Conservation (phyloP, 2,888 invertebrate genomes). For the Cloeon dipterum region DNA sequence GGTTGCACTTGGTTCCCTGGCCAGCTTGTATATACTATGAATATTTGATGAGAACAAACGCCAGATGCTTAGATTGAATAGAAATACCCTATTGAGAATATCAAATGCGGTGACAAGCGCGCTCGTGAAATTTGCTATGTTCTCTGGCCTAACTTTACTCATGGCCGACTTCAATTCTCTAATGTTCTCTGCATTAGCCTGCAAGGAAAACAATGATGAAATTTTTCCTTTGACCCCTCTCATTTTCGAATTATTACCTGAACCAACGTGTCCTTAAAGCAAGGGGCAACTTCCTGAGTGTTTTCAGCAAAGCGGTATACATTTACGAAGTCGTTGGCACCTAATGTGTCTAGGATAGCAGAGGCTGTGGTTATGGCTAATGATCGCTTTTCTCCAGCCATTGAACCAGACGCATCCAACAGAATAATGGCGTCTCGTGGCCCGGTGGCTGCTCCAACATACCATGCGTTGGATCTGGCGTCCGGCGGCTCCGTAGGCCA, state of each 20-base stretch:
- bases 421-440: slow-evolving; percentile 64
- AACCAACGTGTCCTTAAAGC: slow-evolving; percentile 74
- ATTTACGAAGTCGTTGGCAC: slow-evolving; percentile 93
- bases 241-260: too few relatives aligned
- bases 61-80: background rate
- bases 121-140: slow-evolving; percentile 76
- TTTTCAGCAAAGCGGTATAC: slow-evolving; percentile 73
- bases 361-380: slow-evolving; percentile 74
- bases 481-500: background rate
- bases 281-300: slow-evolving; percentile 64
- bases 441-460: slow-evolving; percentile 31
- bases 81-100: slow-evolving; percentile 59
- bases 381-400: slow-evolving; percentile 57
- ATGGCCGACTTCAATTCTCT: slow-evolving; percentile 56
- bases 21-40: slow-evolving; percentile 57
- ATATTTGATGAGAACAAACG: background rate
- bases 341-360: slow-evolving; percentile 79
- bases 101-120: slow-evolving; percentile 85
- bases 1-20: slow-evolving; percentile 85
- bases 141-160: slow-evolving; percentile 45
- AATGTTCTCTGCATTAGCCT: slow-evolving; percentile 64
- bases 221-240: too few relatives aligned
- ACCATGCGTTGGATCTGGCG: slow-evolving; percentile 18
- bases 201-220: slow-evolving; percentile 12
- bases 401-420: slow-evolving; percentile 74